Conservation (phyloP, 1,140 invertebrate genomes). For the Tribolium castaneum region DNA sequence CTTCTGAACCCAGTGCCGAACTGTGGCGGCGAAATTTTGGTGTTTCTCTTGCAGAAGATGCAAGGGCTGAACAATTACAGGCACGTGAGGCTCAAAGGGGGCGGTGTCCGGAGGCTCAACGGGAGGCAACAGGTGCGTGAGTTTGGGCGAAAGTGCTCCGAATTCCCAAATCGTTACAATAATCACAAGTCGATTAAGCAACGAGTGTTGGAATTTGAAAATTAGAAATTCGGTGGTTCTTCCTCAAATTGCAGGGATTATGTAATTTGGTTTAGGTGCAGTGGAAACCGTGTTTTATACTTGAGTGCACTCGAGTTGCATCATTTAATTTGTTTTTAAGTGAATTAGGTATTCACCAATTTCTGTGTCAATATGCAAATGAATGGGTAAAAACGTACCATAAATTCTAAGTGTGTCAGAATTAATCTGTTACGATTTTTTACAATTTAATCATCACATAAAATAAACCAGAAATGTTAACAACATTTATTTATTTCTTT, state of each 20-base stretch:
- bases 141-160: too few relatives aligned
- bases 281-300: too few relatives aligned
- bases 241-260: background rate
- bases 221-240: background rate
- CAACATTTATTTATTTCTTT: background rate
- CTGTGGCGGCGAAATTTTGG: constrained; percentile 74
- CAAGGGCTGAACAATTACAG: constrained; percentile 72
- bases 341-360: too few relatives aligned
- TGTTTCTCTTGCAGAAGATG: constrained; percentile 72
- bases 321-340: too few relatives aligned
- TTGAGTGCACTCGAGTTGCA: too few relatives aligned
- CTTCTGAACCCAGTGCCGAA: constrained; percentile 76
- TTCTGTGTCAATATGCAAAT: background rate
- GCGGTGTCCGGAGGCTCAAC: constrained; percentile 63
- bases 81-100: constrained; percentile 69
- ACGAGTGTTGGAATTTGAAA: background rate
- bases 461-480: background rate
- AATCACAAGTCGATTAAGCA: too few relatives aligned
- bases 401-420: background rate
- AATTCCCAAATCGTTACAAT: too few relatives aligned
- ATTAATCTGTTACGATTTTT: background rate
- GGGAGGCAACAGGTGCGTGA: constrained; percentile 65
- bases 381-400: background rate
- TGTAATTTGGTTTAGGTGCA: too few relatives aligned
- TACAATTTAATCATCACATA: background rate